A percentile compares a stretch with the other conserved stretches of the same genome.
phyloP scores from a whole-genome alignment of 2,888 invertebrate genomes.

The Limenitis camilla region DNA sequence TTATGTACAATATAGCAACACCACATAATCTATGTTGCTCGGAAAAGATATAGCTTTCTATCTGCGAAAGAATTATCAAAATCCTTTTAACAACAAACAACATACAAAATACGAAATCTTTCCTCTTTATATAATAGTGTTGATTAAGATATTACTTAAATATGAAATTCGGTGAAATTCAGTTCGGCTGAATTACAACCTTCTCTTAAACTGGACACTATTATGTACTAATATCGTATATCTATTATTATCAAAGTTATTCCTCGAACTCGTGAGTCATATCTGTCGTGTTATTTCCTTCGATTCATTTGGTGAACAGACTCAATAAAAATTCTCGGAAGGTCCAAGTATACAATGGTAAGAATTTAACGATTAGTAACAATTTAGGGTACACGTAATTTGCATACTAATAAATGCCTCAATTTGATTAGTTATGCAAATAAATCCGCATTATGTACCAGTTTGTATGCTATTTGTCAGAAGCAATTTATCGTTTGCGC shows the following conservation, averaged over 20 bases:
- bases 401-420: conserved; percentile 4
- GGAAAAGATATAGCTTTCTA: too few relatives aligned
- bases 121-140: too few relatives aligned
- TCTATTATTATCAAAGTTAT: neutral
- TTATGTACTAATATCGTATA: too few relatives aligned
- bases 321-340: conserved; percentile 17
- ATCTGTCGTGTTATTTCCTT: conserved; percentile 4
- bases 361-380: conserved; percentile 1
- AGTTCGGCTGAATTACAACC: too few relatives aligned
- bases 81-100: too few relatives aligned
- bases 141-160: too few relatives aligned
- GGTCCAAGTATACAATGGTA: conserved; percentile 8
- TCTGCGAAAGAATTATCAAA: too few relatives aligned
- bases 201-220: too few relatives aligned
- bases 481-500: conserved; percentile 15
- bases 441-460: conserved; percentile 2
- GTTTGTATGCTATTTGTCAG: conserved; percentile 17
- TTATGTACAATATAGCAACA: too few relatives aligned
- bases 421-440: conserved; percentile 9
- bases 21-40: too few relatives aligned
- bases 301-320: conserved; percentile 9
- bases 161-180: too few relatives aligned
- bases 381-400: conserved; percentile 8
- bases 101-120: too few relatives aligned
- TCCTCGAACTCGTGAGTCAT: neutral